Conservation (phyloP, 2,113 vertebrate species). For the Numenius arquata region DNA sequence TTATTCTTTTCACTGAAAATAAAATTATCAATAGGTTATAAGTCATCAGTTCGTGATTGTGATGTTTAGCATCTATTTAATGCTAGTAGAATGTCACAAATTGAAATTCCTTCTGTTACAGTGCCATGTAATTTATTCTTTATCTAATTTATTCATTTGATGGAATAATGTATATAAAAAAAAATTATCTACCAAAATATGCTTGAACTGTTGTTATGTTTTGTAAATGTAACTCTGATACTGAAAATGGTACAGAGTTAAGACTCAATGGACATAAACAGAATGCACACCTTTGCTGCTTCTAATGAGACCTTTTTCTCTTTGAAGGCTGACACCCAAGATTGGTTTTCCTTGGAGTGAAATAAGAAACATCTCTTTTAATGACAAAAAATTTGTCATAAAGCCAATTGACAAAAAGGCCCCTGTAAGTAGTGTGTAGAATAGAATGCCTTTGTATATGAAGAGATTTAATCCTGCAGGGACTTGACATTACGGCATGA, state of each 20-base stretch:
- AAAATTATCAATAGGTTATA: background rate
- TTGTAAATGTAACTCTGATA: background rate
- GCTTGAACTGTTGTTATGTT: background rate
- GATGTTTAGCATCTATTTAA: background rate
- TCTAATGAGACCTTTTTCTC: conserved; percentile 13
- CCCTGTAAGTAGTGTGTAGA: conserved; percentile 81
- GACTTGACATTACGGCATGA: background rate
- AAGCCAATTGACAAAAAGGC: conserved; percentile 99
- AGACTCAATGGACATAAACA: background rate
- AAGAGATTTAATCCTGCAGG: background rate
- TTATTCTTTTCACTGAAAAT: background rate
- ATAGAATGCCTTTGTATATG: background rate
- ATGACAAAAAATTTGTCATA: conserved; percentile 98
- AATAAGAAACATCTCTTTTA: conserved; percentile 98
- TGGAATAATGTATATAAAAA: background rate
- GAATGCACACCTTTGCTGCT: background rate
- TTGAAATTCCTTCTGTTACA: background rate
- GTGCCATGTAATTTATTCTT: background rate
- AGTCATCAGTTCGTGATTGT: background rate
- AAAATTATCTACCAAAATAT: background rate
- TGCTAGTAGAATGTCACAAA: background rate
- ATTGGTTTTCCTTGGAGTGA: conserved; percentile 99
- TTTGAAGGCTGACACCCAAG: conserved; percentile 92
- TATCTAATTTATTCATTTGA: background rate
- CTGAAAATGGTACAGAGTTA: background rate